Base-by-base conservation (phyloP, 2,113 vertebrate genomes). In the Leucopsar rothschildi region DNA sequence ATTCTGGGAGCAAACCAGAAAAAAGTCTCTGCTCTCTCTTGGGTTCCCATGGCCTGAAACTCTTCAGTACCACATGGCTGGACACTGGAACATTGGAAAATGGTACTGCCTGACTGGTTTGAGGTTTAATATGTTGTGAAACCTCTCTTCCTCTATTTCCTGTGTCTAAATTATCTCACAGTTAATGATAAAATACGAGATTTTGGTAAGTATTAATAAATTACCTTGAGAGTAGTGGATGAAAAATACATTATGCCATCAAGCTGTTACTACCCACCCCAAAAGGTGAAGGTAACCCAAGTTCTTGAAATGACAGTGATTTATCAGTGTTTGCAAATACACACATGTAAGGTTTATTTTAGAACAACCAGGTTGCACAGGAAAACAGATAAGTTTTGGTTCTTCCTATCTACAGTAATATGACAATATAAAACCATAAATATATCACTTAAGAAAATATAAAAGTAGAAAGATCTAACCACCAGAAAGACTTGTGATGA, bases 101-200 rank as follows among this genome's bases (percentile, higher is more conserved):
- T 42, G 7, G 12, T n/a, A 14, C 6, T 61, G 16, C n/a, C 63
- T 86, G n/a, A 15, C 13, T 11, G 29, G 15, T 61, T 73, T 86
- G 50, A 65, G 17, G 31, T 29, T 82, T 23, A 90, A 47, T 42
- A 35, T 29, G 6, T 44, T 9, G 15, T 40, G 27, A 76, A 60
- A 79, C 25, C 7, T 12, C 24, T 59, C 12, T 72, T 71, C 53
- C 44, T 80, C 22, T 23, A 3, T 86, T 80, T 83, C 6, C 5
- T 64, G 0, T 49, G 6, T 33, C 49, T 45, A 47, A 44, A 55
- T 9, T 53, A 50, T 42, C 29, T 57, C 55, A 69, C 0, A 1
- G 7, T 42, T 77, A 70, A 55, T 23, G 12, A 49, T 12, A 75
- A 73, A 73, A 66, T 19, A 28, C 31, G 37, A 86, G 17, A 72